Percentiles rank a stretch among this genome's conserved stretches.
Evolutionary conservation across 2,113 vertebrate species (phyloP).

Genomic region (Thinocorus orbignyianus): DNA sequence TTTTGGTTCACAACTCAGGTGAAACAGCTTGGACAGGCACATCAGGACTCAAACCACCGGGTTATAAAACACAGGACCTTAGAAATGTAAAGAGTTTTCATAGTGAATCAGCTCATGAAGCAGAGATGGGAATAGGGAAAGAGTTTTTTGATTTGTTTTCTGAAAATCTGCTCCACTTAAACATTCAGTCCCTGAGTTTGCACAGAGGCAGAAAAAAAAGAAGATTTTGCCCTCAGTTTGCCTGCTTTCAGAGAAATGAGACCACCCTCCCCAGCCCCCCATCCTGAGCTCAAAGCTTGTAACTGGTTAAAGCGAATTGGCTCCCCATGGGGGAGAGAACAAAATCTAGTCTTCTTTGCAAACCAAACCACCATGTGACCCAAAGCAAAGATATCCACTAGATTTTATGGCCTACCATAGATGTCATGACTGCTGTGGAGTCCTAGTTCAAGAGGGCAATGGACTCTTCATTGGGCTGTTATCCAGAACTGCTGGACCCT

Average conservation of each 20-base stretch:
- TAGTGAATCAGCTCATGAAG: background rate
- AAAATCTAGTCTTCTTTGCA: background rate
- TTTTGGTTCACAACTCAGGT: background rate
- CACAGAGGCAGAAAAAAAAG: background rate
- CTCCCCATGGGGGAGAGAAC: background rate
- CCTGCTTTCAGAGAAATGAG: background rate
- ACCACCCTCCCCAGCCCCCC: fast-evolving
- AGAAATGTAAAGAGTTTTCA: background rate
- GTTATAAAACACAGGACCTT: background rate
- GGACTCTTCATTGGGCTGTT: background rate
- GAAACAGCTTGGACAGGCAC: background rate
- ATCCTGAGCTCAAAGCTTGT: background rate
- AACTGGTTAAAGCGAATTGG: background rate
- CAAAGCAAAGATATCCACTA: background rate
- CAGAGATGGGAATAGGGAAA: background rate
- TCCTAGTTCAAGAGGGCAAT: background rate
- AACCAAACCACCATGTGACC: background rate
- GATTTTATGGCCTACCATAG: background rate
- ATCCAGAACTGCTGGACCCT: background rate
- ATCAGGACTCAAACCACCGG: background rate
- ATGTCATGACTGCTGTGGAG: background rate
- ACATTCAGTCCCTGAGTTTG: background rate
- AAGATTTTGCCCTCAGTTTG: background rate
- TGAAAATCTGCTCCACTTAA: background rate
- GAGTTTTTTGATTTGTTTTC: background rate